Conservation (phyloP, 2,888 invertebrate species). For the Priapulus caudatus region DNA sequence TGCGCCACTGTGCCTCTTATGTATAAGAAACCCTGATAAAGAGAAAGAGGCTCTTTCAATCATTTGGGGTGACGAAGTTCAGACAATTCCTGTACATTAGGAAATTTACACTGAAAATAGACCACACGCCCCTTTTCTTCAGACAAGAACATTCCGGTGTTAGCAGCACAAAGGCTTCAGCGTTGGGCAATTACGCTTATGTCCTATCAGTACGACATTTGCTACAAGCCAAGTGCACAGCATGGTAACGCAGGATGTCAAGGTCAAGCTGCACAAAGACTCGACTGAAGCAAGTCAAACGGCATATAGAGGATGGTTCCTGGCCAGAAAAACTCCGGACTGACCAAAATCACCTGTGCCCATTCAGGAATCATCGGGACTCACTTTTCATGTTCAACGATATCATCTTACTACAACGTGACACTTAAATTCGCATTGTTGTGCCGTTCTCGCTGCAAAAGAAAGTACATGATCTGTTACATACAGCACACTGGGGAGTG, state of each 20-base stretch:
- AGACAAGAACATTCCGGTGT: slow-evolving; percentile 25
- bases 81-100: slow-evolving; percentile 36
- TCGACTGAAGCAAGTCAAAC: no score
- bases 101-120: slow-evolving; percentile 36
- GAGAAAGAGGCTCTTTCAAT: slow-evolving; percentile 38
- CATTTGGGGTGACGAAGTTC: slow-evolving; percentile 36
- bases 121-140: slow-evolving; percentile 37
- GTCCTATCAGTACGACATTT: slow-evolving; percentile 31
- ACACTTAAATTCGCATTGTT: no score
- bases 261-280: slow-evolving; percentile 25
- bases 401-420: no score
- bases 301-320: no score
- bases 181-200: slow-evolving; percentile 28
- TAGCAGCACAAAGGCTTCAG: slow-evolving; percentile 28
- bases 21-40: slow-evolving; percentile 34
- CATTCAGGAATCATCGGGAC: no score
- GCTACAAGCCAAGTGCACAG: slow-evolving; percentile 24
- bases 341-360: no score
- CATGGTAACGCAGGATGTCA: slow-evolving; percentile 33
- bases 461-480: not conserved
- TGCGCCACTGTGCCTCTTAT: no score
- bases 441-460: not conserved
- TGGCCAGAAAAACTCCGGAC: no score
- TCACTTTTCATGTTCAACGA: no score
- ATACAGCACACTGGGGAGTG: not conserved